Percentiles rank a stretch among this genome's conserved stretches.
These are phyloP conservation scores for Laticauda laticaudata DNA, from an alignment of 2,113 vertebrate genomes.

Conservation along the genomic window DNA sequence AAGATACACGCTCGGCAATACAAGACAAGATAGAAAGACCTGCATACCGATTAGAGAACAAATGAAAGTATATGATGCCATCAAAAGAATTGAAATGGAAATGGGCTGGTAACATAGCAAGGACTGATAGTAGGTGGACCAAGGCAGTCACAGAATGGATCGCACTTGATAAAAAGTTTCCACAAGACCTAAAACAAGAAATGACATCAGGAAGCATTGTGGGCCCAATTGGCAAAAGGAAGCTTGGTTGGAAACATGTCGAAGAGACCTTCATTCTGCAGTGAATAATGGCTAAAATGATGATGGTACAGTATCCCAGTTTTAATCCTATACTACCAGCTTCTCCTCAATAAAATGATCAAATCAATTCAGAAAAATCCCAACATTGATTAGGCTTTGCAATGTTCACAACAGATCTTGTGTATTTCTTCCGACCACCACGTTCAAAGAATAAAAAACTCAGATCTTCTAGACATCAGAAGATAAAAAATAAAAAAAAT, in stretches of 20 bases:
- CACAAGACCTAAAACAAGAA: background rate
- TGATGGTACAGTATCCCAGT: background rate
- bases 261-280: background rate
- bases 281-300: background rate
- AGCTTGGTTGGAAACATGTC: background rate
- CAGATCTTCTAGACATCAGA: background rate
- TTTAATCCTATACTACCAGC: background rate
- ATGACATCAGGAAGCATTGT: background rate
- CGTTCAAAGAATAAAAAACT: background rate
- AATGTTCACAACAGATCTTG: background rate
- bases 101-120: background rate
- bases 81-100: background rate
- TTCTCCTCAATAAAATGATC: background rate
- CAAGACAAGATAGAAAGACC: background rate
- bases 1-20: background rate
- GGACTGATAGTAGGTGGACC: background rate
- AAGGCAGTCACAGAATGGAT: background rate
- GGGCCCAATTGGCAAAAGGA: background rate
- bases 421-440: background rate
- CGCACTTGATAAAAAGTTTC: background rate
- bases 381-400: background rate
- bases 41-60: background rate
- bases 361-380: background rate
- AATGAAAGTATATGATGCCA: background rate
- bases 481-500: background rate